These are phyloP conservation scores for Desmodus rotundus DNA, from an alignment of 2,113 vertebrate species.

Conservation along the genomic window DNA sequence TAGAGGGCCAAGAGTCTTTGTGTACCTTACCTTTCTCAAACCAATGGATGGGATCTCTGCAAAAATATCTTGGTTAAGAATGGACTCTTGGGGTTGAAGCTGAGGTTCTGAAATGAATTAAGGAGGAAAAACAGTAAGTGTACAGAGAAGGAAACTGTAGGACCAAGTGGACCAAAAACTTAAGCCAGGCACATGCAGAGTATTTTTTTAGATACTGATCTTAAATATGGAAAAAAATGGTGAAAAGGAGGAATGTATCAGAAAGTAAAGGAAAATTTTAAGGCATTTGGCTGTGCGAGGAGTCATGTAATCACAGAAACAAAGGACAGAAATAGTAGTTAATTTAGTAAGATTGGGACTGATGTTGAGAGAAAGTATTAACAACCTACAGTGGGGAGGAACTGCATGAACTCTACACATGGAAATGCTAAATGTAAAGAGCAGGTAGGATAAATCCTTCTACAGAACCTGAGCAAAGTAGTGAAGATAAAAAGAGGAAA, in stretches of 20 bases:
- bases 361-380: neutral
- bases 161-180: neutral
- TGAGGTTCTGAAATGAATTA: constrained; percentile 44
- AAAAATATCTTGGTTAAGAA: constrained; percentile 6
- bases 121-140: neutral
- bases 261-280: neutral
- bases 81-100: neutral
- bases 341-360: neutral
- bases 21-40: constrained; percentile 27
- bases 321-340: neutral
- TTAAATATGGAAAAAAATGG: neutral
- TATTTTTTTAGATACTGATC: neutral
- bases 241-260: neutral
- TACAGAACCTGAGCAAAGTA: neutral
- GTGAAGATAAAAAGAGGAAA: neutral
- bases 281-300: neutral
- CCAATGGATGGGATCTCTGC: neutral
- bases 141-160: neutral
- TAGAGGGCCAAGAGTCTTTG: neutral
- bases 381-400: neutral
- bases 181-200: neutral
- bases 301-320: neutral
- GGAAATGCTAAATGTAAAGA: neutral
- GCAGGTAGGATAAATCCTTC: neutral
- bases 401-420: neutral